Evolutionary conservation across 2,797 vertebrate species (phyloP), one percentile per base, ranked within the genome.

Genomic region (Alcedo atthis): DNA sequence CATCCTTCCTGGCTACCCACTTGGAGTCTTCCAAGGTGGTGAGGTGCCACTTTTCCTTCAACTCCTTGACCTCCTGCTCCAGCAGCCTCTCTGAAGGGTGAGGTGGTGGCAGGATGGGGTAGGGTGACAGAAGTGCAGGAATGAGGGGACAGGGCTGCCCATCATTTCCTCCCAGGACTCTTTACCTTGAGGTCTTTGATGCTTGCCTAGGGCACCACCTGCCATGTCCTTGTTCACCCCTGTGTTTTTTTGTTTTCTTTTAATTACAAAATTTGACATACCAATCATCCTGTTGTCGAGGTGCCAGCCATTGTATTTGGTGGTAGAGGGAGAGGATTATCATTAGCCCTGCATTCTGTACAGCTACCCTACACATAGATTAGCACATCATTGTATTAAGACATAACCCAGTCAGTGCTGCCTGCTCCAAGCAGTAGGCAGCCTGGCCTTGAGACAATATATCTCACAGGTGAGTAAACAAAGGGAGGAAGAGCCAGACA

Each of bases 401-500:
- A 69, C 48, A 59, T 13, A 80, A 58, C 25, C 35, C 62, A 42
- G 81, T 85, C 35, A 51, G 69, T 11, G 15, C 81, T 69, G 81
- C 73, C 71, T 83, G 79, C 73, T 75, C 43, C 53, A 58, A 43
- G 80, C 78, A 91, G 51, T 0, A 0, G 57, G 42, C 55, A 64
- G 70, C 49, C 73, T 92, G 84, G 90, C 84, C 87, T 90, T 90
- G 85, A 76, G 84, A 94, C 62, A 61, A 30, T 78, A 4, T 75
- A 79, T 89, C 94, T 90, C 59, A 66, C 94, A 94, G 90, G 90
- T 95, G 92, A 94, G 82, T 93, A 96, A 95, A 96, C 90, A 96
- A 75, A 81, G 32, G 66, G 69, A 93, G 75, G 84, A 88, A 46
- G 76, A 81, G 28, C 49, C 55, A 85, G 81, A 77, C 64, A 48